These are phyloP conservation scores for Ptychochromis oligacanthus DNA, from an alignment of 2,113 vertebrate species.

Conservation along the genomic window DNA sequence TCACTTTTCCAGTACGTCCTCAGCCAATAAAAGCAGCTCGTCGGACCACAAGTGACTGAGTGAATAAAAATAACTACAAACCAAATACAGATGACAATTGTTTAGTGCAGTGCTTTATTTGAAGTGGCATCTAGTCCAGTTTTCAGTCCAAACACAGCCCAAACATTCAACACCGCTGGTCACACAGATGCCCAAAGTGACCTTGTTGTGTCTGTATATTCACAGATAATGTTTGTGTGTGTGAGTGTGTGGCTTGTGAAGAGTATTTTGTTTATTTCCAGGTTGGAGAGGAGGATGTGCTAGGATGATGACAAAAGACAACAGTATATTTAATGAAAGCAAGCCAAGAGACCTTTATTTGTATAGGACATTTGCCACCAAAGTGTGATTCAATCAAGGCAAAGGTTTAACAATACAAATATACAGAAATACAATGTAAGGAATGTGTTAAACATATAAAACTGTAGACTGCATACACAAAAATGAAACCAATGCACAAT, in stretches of 20 bases:
- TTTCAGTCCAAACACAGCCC: constrained; percentile 56
- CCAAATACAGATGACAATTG: constrained; percentile 34
- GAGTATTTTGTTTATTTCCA: background rate
- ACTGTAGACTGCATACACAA: too few relatives aligned
- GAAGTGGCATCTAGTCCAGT: constrained; percentile 52
- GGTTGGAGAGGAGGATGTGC: background rate
- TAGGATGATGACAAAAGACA: background rate
- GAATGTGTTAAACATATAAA: background rate
- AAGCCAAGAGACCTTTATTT: background rate
- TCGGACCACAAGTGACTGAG: constrained; percentile 19
- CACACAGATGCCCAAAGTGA: constrained; percentile 59
- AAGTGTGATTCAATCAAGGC: too few relatives aligned
- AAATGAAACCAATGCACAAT: background rate
- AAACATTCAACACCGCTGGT: constrained; percentile 65
- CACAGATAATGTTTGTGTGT: constrained; percentile 5
- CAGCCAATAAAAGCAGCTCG: constrained; percentile 39
- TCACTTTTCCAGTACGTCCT: constrained; percentile 29
- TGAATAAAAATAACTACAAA: constrained; percentile 28
- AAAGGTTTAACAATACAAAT: too few relatives aligned
- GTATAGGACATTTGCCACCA: background rate
- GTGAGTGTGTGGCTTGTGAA: background rate
- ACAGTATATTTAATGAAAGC: background rate
- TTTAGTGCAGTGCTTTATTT: constrained; percentile 49
- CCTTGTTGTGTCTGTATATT: constrained; percentile 53
- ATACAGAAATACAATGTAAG: background rate